Evolutionary conservation across 2,113 vertebrate species (phyloP), one percentile per base, ranked within the genome.

Genomic region (Cynopterus brachyotis): DNA sequence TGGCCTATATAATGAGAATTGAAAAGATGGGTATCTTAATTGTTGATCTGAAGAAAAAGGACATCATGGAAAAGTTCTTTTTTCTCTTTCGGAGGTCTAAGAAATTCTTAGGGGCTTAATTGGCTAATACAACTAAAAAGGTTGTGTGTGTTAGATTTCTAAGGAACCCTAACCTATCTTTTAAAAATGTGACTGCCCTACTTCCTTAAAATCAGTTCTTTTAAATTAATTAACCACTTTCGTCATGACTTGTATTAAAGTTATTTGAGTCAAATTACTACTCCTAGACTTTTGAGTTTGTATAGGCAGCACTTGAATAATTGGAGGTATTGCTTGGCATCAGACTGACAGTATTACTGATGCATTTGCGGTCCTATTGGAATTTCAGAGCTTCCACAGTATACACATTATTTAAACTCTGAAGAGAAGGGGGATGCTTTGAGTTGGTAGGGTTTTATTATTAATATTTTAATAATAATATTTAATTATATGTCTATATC

Each of bases 1-100:
- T 22, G 73, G 19, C 5, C 42, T 73, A 0, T 55, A 16, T 53
- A 80, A n/a, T 79, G 60, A 87, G 20, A 94, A 86, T 64, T 72
- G 37, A 95, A 96, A 95, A 81, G 55, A 24, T 95, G 6, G 9
- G 0, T 89, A 35, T 90, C 69, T 70, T 93, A 93, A 78, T 95
- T 82, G 22, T 89, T 89, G 32, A n/a, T 22, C 24, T 90, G 59
- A 86, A 82, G 91, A 66, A 72, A 94, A 88, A 92, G 24, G n/a
- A 42, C 59, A 12, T 92, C 22, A 24, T 73, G 10, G 28, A 19
- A 66, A 82, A 79, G 9, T 90, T 66, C 17, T 76, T 82, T 91
- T 93, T 95, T 32, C 35, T 62, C 13, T 81, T 94, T 79, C 69
- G 45, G 32, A 75, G 45, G 22, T 81, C 12, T 92, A 45, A 97